Evolutionary conservation across 2,797 vertebrate species (phyloP).

Genomic region (Bradypodion pumilum): DNA sequence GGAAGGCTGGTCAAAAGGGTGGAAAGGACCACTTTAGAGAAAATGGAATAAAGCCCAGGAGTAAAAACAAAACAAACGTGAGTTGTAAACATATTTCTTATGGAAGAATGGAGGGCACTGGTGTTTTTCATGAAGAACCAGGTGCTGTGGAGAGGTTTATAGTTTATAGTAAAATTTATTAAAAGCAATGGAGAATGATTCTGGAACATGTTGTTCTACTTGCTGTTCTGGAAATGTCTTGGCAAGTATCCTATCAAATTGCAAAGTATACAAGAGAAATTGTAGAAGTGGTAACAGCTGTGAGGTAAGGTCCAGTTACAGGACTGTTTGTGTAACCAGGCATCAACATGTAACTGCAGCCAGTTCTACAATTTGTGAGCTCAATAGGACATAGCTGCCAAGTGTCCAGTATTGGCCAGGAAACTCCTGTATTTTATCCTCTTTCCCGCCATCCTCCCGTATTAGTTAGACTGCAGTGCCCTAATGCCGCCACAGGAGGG

Average conservation of each 20-base stretch:
- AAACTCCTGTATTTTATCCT: too few species aligned
- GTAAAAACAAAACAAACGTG: not conserved
- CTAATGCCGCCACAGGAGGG: too few species aligned
- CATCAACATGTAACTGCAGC: too few species aligned
- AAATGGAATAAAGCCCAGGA: constrained; percentile 11
- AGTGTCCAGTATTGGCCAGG: too few species aligned
- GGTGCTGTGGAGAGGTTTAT: not conserved
- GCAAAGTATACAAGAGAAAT: too few species aligned
- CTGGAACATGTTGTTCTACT: not conserved
- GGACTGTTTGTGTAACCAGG: too few species aligned
- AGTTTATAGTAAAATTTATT: not conserved
- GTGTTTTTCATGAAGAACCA: not conserved
- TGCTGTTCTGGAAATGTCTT: not conserved
- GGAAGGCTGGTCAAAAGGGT: not conserved
- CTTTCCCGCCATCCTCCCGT: too few species aligned
- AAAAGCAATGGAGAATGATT: not conserved
- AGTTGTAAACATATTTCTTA: not conserved
- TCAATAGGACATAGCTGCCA: too few species aligned
- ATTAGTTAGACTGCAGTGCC: too few species aligned
- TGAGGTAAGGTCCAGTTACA: too few species aligned
- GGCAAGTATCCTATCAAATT: not conserved
- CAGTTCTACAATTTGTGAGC: too few species aligned
- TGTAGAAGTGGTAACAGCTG: too few species aligned
- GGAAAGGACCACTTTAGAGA: not conserved
- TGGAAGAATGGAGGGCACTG: not conserved